Percentiles rank a stretch among this genome's conserved stretches.
Evolutionary conservation across 2,113 vertebrate species (phyloP).

Genomic region (Aleadryas rufinucha): DNA sequence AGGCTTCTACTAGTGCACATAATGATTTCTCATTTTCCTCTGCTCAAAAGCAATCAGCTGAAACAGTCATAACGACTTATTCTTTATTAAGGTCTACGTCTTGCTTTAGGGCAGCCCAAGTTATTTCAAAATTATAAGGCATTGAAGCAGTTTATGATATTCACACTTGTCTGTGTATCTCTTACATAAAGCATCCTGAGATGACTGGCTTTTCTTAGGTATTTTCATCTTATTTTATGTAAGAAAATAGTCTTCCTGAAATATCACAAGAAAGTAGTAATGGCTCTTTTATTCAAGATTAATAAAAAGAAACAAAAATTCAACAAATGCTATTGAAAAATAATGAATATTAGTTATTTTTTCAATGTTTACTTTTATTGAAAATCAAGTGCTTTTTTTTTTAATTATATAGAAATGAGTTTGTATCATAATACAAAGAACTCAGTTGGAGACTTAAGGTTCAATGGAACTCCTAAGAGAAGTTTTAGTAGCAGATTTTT

Average conservation of each 20-base stretch:
- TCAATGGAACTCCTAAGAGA: not conserved
- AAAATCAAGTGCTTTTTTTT: not conserved
- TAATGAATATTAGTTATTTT: not conserved
- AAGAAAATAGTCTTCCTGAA: not conserved
- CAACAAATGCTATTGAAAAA: not conserved
- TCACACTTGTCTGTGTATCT: not conserved
- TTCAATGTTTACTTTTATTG: not conserved
- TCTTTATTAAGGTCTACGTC: constrained; percentile 58
- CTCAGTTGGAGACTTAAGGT: not conserved
- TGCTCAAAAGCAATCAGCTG: constrained; percentile 48
- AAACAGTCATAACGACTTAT: constrained; percentile 60
- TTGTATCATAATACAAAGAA: not conserved
- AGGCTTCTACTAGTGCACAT: constrained; percentile 34
- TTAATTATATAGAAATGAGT: not conserved
- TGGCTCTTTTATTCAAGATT: not conserved
- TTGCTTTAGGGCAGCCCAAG: constrained; percentile 23
- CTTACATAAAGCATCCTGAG: not conserved
- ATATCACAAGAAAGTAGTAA: not conserved
- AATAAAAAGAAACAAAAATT: not conserved
- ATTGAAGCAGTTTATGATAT: not conserved
- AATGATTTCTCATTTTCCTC: constrained; percentile 64
- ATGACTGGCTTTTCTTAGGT: not conserved
- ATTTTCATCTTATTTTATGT: not conserved
- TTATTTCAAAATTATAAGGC: constrained; percentile 50
- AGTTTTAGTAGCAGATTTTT: not conserved